Evolutionary conservation across 2,113 vertebrate genomes (phyloP), one percentile per base, ranked within the genome.

Genomic region (Alligator mississippiensis): DNA sequence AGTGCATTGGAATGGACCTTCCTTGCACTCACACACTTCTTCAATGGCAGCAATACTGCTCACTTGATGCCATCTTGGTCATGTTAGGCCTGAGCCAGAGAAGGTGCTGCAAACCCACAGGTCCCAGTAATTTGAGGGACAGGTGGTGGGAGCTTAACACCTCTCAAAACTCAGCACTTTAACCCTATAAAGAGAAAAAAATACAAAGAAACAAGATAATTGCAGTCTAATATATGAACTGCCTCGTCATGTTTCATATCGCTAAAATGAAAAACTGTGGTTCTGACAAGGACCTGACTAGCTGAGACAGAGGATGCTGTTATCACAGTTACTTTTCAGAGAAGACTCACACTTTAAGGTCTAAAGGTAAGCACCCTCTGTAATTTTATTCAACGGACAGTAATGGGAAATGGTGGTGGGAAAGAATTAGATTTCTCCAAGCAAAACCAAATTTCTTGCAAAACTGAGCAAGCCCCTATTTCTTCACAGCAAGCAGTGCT

Each of bases 401-500:
- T 16, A 13, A 34, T 24, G 14, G 70, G 22, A 54, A 9, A 15
- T 15, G 38, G 22, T 25, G 6, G 38, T 16, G 72, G 38, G 34
- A 62, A 19, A 18, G 61, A 24, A 55, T 25, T n/a, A n/a, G 16
- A 10, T 19, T 24, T 5, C n/a, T 19, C 62, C n/a, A 61, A 60
- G 38, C 28, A 14, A 61, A 30, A 38, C 34, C 60, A 60, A 59
- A n/a, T 38, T 5, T 28, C 54, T 34, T 17, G 28, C 19, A 68
- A 34, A 3, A 0, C 5, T 25, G 61, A 28, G 4, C 1, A 1
- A 17, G 4, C 84, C 16, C 16, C 66, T 68, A 10, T 28, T 17
- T 30, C 66, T 30, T 17, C 9, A 10, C 66, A 18, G 17, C 30
- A 72, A 70, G 66, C 66, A 68, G n/a, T 15, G 11, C 27, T n/a